Evolutionary conservation across 1,140 invertebrate species (phyloP).

Genomic region (Formica selysi): DNA sequence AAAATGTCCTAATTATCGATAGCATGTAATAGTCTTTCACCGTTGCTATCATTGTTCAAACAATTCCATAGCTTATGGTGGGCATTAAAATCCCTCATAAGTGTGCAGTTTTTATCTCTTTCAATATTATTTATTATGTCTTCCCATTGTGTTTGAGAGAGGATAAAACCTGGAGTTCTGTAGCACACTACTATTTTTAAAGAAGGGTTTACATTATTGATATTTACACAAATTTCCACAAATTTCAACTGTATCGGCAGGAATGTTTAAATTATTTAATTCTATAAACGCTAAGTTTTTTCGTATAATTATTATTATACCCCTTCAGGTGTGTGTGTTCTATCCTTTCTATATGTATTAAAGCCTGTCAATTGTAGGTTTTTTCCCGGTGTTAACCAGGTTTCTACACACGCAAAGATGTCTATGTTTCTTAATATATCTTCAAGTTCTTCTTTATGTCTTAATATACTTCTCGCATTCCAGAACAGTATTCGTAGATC

Average conservation of each 20-base stretch:
- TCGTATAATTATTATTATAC: constrained; percentile 36
- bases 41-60: constrained; percentile 18
- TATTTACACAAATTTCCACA: neutral
- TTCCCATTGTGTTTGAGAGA: constrained; percentile 20
- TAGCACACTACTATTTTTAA: constrained; percentile 18
- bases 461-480: constrained; percentile 48
- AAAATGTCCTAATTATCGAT: neutral
- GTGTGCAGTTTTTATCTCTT: neutral
- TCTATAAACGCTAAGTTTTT: constrained; percentile 3
- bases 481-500: constrained; percentile 18
- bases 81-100: constrained; percentile 57
- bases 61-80: constrained; percentile 52
- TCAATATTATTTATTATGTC: constrained; percentile 5
- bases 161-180: constrained; percentile 9
- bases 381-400: constrained; percentile 20
- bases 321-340: constrained; percentile 20
- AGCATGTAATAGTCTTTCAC: constrained; percentile 1
- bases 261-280: too few species aligned
- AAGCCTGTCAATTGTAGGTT: constrained; percentile 10
- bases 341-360: constrained; percentile 24
- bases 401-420: constrained; percentile 37
- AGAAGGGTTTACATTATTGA: neutral
- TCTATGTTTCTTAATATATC: neutral
- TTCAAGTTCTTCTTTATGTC: constrained; percentile 1
- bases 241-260: neutral